Evolutionary conservation across 1,140 invertebrate species (phyloP), one percentile per base, ranked within the genome.

Genomic region (Zaprionus africanus): DNA sequence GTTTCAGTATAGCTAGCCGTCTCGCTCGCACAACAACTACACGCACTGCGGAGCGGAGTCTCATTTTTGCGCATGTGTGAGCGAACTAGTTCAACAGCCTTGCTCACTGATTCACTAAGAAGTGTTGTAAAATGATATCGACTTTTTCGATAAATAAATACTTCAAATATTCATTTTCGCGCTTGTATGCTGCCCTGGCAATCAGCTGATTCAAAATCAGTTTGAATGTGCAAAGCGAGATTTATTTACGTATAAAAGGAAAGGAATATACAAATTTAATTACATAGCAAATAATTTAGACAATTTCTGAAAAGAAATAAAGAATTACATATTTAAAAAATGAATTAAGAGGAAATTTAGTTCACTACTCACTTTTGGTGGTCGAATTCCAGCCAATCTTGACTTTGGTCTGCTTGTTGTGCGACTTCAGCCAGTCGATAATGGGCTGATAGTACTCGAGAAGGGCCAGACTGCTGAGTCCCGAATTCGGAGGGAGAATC

Each of bases 401-500:
- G 0, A 79, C 78, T 5, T 79, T 82, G 3, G 77, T 77, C 38
- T 88, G 61, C 19, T 76, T 72, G 41, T 93, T 93, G n/a, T 92
- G 93, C 15, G 62, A 65, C 11, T 83, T 72, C 0, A 93, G 58
- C 82, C 91, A 93, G 56, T 90, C 76, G 5, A 92, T 26, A 22
- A 93, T 86, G 4, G 93, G 93, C 17, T 91, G 69, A 77, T 93
- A 93, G 59, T 93, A 93, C 24, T 93, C 91, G 57, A 93, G 56
- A 0, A 93, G 34, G 0, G 92, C 90, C 59, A 81, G 36, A 46
- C 86, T 93, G 76, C 93, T 93, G 6, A 96, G 92, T 5, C 93
- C 81, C 1, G 72, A 74, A n/a, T 91, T 90, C 43, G 93, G 93
- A 11, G 95, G 95, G 26, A 96, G 78, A 15, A 93, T 81, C 67